phyloP scores from a whole-genome alignment of 2,113 vertebrate species.

The Platysteira castanea region DNA sequence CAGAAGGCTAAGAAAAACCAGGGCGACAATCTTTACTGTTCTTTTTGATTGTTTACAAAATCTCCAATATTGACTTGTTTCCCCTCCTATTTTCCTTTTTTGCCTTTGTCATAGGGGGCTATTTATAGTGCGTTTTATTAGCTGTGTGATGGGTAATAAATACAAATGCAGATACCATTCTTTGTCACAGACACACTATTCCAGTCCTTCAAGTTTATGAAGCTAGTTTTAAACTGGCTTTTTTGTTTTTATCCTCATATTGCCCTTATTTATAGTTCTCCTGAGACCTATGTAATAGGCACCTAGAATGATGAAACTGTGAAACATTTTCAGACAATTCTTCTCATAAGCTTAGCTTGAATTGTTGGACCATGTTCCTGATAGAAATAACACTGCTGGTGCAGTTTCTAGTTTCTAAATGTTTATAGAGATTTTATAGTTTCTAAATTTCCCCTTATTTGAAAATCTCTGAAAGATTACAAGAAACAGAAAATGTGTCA shows the following conservation, averaged over 20 bases:
- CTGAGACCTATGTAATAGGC: neutral
- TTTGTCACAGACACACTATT: neutral
- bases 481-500: neutral
- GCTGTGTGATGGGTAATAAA: neutral
- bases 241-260: neutral
- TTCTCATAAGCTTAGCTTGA: neutral
- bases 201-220: neutral
- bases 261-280: neutral
- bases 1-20: too few species aligned
- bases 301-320: neutral
- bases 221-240: neutral
- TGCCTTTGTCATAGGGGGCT: neutral
- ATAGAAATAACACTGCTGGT: neutral
- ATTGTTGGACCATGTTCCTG: neutral
- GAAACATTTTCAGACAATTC: neutral
- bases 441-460: neutral
- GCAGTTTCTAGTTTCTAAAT: neutral
- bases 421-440: too few species aligned
- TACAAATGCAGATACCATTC: neutral
- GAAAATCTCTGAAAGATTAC: neutral
- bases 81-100: neutral
- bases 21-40: too few species aligned
- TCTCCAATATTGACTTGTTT: neutral
- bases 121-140: neutral
- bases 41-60: neutral